Base-by-base conservation (phyloP, 2,113 vertebrate genomes). In the Cettia cetti region DNA sequence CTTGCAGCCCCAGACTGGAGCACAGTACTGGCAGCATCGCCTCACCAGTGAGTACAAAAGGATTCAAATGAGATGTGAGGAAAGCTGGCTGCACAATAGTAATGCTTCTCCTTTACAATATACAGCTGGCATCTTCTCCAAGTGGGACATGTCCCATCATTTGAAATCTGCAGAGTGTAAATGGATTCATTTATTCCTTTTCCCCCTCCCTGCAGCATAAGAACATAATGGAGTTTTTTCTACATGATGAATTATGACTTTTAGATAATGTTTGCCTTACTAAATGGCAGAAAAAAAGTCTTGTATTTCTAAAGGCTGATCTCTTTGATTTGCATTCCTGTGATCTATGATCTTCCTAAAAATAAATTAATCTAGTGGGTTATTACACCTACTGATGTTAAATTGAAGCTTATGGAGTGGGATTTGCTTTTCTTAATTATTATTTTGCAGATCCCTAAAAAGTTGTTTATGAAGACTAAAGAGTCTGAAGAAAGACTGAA, bases 11-110 rank as follows among this genome's bases (percentile, higher is more conserved):
- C 47, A 79, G 53, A 44, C 31, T 64, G 79, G 79, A 49, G 11
- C n/a, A 28, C 15, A 26, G n/a, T 3, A 11, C 24, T 81, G 1
- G 2, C 35, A 27, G 11, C 82, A 10, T 0, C 2, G 23, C 7
- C 35, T 92, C 64, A 74, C 35, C 37, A 42, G 4, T 45, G 64
- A 27, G 30, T 50, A 22, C 53, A 68, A 59, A 87, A 47, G 11
- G 8, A 37, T 54, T 81, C 22, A 49, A n/a, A 59, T 24, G 53
- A 68, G 39, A 11, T 59, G 57, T 76, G 44, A 59, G 54, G 26
- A 71, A 91, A 15, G 14, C 64, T 78, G 33, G 21, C 18, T 81
- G 16, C 42, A 60, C 61, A 78, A 13, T 56, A 49, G 14, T n/a
- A 63, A 39, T 19, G 6, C 16, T 60, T 81, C 20, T 82, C 11